These are phyloP conservation scores for western clawed frog (Xenopus tropicalis) DNA, from an alignment of 2,113 vertebrate species.

Conservation along the genomic window UCB_Xtro_10.0 CM004443.2:106852501-106853000, in stretches of 20 bases:
- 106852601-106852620: conserved; percentile 1
- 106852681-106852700: neutral
- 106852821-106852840: no score
- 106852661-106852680: neutral
- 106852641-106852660: neutral
- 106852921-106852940: no score
- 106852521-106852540: no score
- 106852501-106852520: no score
- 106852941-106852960: no score
- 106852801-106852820: neutral
- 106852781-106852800: neutral
- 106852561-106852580: neutral
- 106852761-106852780: neutral
- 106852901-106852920: no score
- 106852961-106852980: no score
- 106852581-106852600: neutral
- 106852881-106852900: no score
- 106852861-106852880: no score
- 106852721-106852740: neutral
- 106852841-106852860: no score
- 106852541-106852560: neutral
- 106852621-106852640: conserved; percentile 3
- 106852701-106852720: conserved; percentile 5
- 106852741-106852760: conserved; percentile 2
- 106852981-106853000: no score